phyloP scores from a whole-genome alignment of 2,797 vertebrate genomes.

The Periophthalmus magnuspinnatus region DNA sequence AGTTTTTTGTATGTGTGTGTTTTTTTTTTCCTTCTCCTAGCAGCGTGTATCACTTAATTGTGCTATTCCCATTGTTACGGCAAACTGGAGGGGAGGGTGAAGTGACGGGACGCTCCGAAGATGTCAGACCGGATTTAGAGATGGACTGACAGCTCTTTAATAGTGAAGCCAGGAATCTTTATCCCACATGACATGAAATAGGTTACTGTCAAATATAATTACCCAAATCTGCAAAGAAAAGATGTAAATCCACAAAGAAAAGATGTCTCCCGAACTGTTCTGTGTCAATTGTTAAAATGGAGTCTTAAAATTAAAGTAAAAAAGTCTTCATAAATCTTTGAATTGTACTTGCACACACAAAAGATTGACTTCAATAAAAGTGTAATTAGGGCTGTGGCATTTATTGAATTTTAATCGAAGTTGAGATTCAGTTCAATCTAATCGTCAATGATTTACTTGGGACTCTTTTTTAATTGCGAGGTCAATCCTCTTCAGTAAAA shows the following conservation, averaged over 20 bases:
- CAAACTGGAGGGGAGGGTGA: slow-evolving; percentile 13
- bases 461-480: neutral
- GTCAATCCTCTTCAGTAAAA: too few relatives aligned
- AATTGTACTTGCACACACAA: neutral
- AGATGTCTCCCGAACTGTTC: slow-evolving; percentile 5
- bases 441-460: neutral
- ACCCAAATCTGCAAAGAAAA: slow-evolving; percentile 10
- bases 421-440: too few relatives aligned
- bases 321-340: neutral
- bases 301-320: neutral
- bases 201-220: slow-evolving; percentile 18
- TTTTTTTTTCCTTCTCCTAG: slow-evolving; percentile 11
- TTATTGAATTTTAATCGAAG: neutral
- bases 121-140: slow-evolving; percentile 11
- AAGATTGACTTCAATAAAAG: neutral
- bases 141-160: slow-evolving; percentile 19
- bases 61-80: slow-evolving; percentile 24
- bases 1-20: too few relatives aligned
- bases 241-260: slow-evolving; percentile 12
- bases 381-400: neutral
- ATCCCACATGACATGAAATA: slow-evolving; percentile 15
- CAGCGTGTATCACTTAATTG: slow-evolving; percentile 21
- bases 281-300: slow-evolving; percentile 1
- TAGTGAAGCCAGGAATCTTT: slow-evolving; percentile 17
- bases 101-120: neutral